A percentile compares a stretch with the other conserved stretches of the same genome.
These are phyloP conservation scores for Sinohyriopsis cumingii DNA, from an alignment of 2,888 invertebrate genomes.

Conservation along the genomic window DNA sequence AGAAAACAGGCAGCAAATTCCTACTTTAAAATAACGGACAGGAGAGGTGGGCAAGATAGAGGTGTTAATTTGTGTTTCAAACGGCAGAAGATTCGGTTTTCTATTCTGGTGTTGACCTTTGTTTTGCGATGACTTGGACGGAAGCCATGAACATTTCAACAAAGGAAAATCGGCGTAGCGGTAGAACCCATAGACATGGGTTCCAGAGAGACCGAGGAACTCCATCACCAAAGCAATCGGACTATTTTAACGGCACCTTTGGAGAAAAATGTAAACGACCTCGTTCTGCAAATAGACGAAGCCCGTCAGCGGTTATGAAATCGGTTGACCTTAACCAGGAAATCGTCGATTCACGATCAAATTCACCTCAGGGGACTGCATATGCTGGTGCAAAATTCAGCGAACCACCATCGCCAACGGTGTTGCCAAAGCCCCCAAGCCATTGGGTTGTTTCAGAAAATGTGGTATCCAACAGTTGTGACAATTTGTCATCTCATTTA, in stretches of 20 bases:
- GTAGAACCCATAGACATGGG: conserved; percentile 22
- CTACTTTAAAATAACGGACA: no score
- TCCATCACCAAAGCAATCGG: conserved; percentile 24
- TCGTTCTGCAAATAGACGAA: no score
- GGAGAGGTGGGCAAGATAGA: no score
- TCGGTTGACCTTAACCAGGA: no score
- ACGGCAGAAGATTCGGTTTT: no score
- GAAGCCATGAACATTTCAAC: conserved; percentile 35
- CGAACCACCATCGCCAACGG: conserved; percentile 85
- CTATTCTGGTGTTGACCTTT: neutral
- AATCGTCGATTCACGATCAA: conserved; percentile 19
- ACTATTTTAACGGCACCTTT: neutral
- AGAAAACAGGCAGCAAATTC: neutral
- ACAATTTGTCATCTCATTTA: conserved; percentile 64
- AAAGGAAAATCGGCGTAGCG: conserved; percentile 14
- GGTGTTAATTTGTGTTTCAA: no score
- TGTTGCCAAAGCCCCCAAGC: conserved; percentile 85
- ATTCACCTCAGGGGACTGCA: conserved; percentile 40
- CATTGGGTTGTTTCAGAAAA: conserved; percentile 78
- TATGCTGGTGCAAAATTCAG: conserved; percentile 87
- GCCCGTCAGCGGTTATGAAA: no score
- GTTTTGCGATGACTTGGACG: conserved; percentile 35
- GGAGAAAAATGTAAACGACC: no score
- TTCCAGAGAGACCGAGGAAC: conserved; percentile 21
- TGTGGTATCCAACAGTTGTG: conserved; percentile 33